phyloP scores from a whole-genome alignment of 2,797 vertebrate genomes.

The Cephalopachus bancanus region DNA sequence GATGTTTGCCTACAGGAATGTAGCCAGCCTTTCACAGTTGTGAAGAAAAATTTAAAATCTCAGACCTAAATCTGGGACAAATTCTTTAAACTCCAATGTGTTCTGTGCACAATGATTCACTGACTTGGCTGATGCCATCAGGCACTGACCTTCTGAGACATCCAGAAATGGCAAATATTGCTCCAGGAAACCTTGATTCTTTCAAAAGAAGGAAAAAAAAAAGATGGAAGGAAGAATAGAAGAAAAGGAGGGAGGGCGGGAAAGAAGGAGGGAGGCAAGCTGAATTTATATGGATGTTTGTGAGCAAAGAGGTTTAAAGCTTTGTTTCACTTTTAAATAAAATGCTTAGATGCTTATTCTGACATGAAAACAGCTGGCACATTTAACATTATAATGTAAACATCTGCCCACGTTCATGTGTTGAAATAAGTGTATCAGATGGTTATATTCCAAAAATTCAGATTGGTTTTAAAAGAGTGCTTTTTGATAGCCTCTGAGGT shows the following conservation, averaged over 20 bases:
- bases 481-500: constrained; percentile 62
- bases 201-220: background rate
- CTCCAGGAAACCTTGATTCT: background rate
- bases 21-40: background rate
- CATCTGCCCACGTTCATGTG: constrained; percentile 85
- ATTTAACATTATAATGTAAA: constrained; percentile 86
- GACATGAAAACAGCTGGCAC: constrained; percentile 83
- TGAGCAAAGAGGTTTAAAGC: constrained; percentile 65
- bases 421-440: constrained; percentile 84
- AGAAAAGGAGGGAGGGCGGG: background rate
- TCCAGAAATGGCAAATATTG: background rate
- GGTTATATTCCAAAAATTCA: constrained; percentile 81
- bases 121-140: background rate
- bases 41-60: background rate
- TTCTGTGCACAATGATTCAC: background rate
- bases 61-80: background rate
- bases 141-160: background rate
- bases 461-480: constrained; percentile 75
- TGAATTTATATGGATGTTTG: background rate
- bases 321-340: constrained; percentile 84
- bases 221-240: background rate
- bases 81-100: background rate
- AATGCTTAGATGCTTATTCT: constrained; percentile 80
- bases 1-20: background rate
- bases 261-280: accelerated